These are phyloP conservation scores for Agrotis exclamationis DNA, from an alignment of 2,888 invertebrate species.

Conservation along the genomic window DNA sequence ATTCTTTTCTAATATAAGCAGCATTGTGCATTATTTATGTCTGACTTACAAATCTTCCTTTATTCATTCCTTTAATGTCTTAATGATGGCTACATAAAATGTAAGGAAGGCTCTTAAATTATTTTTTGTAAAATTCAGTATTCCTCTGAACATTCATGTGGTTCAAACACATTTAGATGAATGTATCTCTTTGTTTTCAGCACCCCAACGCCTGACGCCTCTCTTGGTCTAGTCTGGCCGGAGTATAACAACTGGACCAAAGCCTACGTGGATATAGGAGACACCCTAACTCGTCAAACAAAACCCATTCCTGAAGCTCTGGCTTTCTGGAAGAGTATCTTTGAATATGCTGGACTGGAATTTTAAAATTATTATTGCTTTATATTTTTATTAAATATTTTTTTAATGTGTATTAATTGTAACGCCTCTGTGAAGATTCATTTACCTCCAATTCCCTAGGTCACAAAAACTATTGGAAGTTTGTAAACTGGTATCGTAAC, in stretches of 20 bases:
- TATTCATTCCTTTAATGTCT: neutral
- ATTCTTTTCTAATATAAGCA: neutral
- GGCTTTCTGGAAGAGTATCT: conserved; percentile 75
- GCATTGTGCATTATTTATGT: neutral
- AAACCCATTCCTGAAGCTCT: conserved; percentile 65
- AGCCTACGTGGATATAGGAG: conserved; percentile 75
- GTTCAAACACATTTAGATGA: no score
- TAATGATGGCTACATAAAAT: neutral
- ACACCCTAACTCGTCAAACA: conserved; percentile 65
- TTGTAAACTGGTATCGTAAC: neutral
- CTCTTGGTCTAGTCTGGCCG: conserved; percentile 75
- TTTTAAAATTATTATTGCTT: conserved; percentile 26
- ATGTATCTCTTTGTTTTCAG: conserved; percentile 65
- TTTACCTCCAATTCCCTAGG: neutral
- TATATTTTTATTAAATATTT: no score
- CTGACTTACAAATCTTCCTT: neutral
- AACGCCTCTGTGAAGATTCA: neutral
- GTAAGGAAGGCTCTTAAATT: neutral
- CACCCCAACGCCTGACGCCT: conserved; percentile 78
- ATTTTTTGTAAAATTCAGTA: no score
- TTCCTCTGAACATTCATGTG: no score
- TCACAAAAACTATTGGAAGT: neutral
- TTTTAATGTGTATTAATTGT: neutral
- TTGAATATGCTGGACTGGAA: conserved; percentile 56
- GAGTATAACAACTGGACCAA: conserved; percentile 69